phyloP scores from a whole-genome alignment of 1,140 invertebrate species.

The Bombus waltoni region DNA sequence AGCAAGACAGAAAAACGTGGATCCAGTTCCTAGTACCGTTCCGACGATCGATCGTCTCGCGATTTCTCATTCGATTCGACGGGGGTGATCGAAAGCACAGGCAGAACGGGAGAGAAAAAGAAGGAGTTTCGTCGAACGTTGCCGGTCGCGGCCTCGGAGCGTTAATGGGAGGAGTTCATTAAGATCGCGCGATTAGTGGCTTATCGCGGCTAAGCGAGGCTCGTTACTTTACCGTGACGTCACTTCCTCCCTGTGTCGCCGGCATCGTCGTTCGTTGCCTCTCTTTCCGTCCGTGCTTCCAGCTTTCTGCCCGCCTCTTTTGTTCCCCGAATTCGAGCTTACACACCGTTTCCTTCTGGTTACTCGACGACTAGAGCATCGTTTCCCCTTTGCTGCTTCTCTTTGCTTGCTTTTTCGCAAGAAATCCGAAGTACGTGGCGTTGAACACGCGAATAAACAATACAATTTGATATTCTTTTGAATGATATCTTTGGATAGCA shows the following conservation, averaged over 20 bases:
- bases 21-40: not conserved
- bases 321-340: slow-evolving; percentile 53
- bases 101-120: slow-evolving; percentile 31
- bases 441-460: too few relatives aligned
- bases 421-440: not conserved
- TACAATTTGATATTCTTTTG: not conserved
- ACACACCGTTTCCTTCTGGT: not conserved
- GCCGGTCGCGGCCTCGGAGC: slow-evolving; percentile 68
- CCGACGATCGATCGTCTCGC: slow-evolving; percentile 10
- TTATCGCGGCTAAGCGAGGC: slow-evolving; percentile 71
- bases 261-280: slow-evolving; percentile 38
- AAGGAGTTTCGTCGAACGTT: slow-evolving; percentile 64
- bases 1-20: not conserved
- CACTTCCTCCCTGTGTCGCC: slow-evolving; percentile 72
- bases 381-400: not conserved
- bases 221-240: slow-evolving; percentile 77
- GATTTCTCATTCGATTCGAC: not conserved
- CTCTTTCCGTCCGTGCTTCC: slow-evolving; percentile 39
- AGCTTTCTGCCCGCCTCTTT: slow-evolving; percentile 47
- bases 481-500: too few relatives aligned
- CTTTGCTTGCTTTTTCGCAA: too few relatives aligned
- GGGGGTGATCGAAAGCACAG: slow-evolving; percentile 29
- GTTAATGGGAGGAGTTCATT: slow-evolving; percentile 77
- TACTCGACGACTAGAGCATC: not conserved
- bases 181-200: slow-evolving; percentile 74